Evolutionary conservation across 2,797 vertebrate species (phyloP).

Genomic region (Hypotaenidia philippensis): DNA sequence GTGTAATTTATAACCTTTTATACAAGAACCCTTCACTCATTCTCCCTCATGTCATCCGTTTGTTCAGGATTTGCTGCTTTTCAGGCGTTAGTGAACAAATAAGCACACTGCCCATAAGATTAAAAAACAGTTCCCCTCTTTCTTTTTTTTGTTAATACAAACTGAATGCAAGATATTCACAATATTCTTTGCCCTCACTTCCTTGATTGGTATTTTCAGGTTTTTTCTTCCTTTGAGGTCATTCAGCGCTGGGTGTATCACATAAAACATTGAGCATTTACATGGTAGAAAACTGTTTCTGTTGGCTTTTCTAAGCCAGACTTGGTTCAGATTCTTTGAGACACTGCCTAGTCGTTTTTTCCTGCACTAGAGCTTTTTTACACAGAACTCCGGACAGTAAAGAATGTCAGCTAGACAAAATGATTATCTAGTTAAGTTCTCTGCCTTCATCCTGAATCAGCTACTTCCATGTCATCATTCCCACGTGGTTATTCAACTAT

Average conservation of each 20-base stretch:
- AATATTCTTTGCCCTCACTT: neutral
- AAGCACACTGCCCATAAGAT: neutral
- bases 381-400: neutral
- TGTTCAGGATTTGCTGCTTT: neutral
- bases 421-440: neutral
- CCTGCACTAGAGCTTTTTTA: neutral
- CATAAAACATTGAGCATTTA: neutral
- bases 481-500: slow-evolving; percentile 3
- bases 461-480: neutral
- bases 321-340: neutral
- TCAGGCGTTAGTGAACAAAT: neutral
- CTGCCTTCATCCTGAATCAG: slow-evolving; percentile 30
- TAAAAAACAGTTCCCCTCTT: neutral
- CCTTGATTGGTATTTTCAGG: neutral
- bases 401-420: slow-evolving; percentile 32
- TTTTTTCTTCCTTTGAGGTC: neutral
- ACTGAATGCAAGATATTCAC: neutral
- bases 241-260: neutral
- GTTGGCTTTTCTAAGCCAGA: neutral
- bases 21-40: neutral
- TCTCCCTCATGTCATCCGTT: neutral
- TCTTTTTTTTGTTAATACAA: neutral
- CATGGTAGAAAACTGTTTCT: neutral
- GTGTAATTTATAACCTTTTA: neutral
- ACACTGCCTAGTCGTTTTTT: neutral